Percentiles rank a stretch among this genome's conserved stretches.
Evolutionary conservation across 2,797 vertebrate species (phyloP).

Genomic region (Hemibagrus guttatus): DNA sequence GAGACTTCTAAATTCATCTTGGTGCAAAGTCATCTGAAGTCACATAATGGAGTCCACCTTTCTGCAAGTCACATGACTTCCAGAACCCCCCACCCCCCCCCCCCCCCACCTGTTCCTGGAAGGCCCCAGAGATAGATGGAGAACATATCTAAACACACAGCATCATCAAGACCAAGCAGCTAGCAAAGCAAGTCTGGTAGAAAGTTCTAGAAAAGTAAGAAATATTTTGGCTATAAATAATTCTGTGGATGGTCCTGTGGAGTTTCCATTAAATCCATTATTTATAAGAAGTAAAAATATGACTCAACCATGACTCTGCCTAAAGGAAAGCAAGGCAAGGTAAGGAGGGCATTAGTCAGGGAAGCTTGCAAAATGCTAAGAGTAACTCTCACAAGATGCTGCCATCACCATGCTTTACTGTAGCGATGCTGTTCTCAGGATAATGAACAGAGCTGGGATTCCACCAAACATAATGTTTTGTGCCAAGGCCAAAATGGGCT

Average conservation of each 20-base stretch:
- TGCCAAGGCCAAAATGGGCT: neutral
- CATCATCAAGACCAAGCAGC: neutral
- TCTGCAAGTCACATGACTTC: too few species aligned
- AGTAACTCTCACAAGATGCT: neutral
- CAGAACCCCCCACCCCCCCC: too few species aligned
- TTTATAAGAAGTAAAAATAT: neutral
- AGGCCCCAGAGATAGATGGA: neutral
- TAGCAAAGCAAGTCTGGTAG: too few species aligned
- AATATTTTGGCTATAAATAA: neutral
- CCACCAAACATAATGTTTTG: neutral
- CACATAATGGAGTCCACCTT: neutral
- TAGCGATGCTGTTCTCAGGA: neutral
- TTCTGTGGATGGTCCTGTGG: neutral
- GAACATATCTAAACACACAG: neutral
- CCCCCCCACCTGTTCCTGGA: too few species aligned
- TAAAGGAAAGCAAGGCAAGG: neutral
- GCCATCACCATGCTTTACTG: neutral
- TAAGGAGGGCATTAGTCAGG: neutral
- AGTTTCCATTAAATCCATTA: neutral
- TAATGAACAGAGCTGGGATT: neutral
- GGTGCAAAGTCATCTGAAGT: neutral
- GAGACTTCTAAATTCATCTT: neutral
- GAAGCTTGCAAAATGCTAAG: neutral
- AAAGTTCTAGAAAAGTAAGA: neutral
- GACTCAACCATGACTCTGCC: neutral